Conservation (phyloP, 2,888 invertebrate species). For the Oasisia sp. region DNA sequence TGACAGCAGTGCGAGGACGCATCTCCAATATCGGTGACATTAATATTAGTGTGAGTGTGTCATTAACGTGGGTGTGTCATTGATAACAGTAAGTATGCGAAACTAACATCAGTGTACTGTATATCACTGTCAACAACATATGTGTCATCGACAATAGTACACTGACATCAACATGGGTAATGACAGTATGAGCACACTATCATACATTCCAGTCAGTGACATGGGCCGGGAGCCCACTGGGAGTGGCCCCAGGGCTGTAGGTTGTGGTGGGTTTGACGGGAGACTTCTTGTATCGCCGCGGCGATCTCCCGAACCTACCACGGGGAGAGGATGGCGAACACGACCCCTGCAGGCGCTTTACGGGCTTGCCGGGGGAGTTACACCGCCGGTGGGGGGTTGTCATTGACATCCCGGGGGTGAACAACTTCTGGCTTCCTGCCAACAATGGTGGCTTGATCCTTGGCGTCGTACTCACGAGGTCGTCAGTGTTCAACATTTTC, state of each 20-base stretch:
- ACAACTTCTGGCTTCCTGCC: conserved; percentile 8
- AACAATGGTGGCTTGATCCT: conserved; percentile 43
- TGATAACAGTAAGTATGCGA: background rate
- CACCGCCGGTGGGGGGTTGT: conserved; percentile 36
- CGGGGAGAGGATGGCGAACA: conserved; percentile 37
- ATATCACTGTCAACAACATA: background rate
- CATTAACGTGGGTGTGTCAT: background rate
- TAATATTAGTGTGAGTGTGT: background rate
- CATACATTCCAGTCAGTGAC: conserved; percentile 4
- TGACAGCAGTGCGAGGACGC: background rate
- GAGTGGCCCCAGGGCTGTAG: background rate
- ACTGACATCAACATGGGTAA: background rate
- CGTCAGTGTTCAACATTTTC: background rate
- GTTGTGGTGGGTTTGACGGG: background rate
- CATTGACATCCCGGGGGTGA: background rate
- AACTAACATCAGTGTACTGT: too few species aligned
- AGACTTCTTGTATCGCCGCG: background rate
- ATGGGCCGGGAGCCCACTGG: background rate
- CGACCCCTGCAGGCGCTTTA: conserved; percentile 49
- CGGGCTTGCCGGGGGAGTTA: conserved; percentile 52
- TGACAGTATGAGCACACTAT: background rate
- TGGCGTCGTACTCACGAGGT: conserved; percentile 29
- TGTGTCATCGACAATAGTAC: background rate
- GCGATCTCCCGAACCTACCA: background rate
- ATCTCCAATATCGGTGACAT: background rate